Evolutionary conservation across 2,888 invertebrate species (phyloP).

Genomic region (Himalopsyche anomala): DNA sequence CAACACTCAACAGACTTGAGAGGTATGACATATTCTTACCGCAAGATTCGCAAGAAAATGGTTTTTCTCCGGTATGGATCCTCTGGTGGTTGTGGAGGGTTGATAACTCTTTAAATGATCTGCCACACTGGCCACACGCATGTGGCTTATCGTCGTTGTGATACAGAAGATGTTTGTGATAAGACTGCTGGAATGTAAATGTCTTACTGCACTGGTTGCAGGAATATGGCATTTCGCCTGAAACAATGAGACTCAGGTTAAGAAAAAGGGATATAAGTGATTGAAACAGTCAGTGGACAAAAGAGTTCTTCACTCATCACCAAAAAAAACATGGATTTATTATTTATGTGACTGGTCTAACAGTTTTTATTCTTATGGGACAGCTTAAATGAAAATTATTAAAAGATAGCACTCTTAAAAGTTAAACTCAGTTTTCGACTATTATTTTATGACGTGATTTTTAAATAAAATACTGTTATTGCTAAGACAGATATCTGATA

Average conservation of each 20-base stretch:
- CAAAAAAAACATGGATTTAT: too few relatives aligned
- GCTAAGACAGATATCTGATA: too few relatives aligned
- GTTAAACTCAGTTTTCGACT: too few relatives aligned
- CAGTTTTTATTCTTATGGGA: too few relatives aligned
- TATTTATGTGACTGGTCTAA: too few relatives aligned
- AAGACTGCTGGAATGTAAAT: conserved; percentile 93
- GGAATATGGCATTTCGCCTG: conserved; percentile 92
- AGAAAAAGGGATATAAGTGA: background rate
- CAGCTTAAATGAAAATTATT: too few relatives aligned
- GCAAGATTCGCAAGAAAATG: conserved; percentile 91
- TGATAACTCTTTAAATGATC: conserved; percentile 90
- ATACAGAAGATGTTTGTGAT: conserved; percentile 91
- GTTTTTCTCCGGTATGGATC: conserved; percentile 90
- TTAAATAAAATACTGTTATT: too few relatives aligned
- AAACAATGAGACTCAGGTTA: conserved; percentile 66
- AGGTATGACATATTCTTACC: conserved; percentile 75
- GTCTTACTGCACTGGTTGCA: conserved; percentile 89
- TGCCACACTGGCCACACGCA: conserved; percentile 85
- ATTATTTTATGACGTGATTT: too few relatives aligned
- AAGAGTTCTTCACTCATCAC: too few relatives aligned
- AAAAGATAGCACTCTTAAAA: too few relatives aligned
- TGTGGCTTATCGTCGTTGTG: conserved; percentile 92
- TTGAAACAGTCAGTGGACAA: too few relatives aligned
- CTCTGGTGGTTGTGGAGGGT: conserved; percentile 91
- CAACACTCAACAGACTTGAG: too few relatives aligned